These are phyloP conservation scores for Byasa hedistus DNA, from an alignment of 2,888 invertebrate species.

Conservation along the genomic window DNA sequence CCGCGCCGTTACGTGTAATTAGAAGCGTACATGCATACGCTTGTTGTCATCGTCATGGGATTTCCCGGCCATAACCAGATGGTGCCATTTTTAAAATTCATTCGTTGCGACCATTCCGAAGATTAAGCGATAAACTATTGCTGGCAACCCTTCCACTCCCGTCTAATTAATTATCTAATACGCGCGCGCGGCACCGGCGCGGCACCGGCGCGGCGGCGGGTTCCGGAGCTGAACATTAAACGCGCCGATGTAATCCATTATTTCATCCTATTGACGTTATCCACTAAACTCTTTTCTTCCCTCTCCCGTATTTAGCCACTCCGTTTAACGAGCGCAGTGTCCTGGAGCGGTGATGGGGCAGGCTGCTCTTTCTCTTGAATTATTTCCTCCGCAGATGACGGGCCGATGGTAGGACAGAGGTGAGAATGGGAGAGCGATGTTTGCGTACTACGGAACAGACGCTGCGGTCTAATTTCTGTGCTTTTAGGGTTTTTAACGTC, in stretches of 20 bases:
- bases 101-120: constrained; percentile 25
- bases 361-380: too few species aligned
- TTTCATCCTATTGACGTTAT: too few species aligned
- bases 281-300: too few species aligned
- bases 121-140: constrained; percentile 30
- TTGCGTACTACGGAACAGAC: too few species aligned
- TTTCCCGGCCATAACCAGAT: constrained; percentile 26
- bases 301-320: too few species aligned
- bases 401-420: too few species aligned
- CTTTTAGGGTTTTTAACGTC: neutral
- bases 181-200: neutral
- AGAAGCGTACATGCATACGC: constrained; percentile 18
- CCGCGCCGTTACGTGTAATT: neutral
- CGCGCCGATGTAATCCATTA: too few species aligned
- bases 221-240: neutral
- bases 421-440: too few species aligned
- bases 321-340: too few species aligned
- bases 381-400: too few species aligned
- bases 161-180: constrained; percentile 30
- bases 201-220: neutral
- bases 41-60: constrained; percentile 19
- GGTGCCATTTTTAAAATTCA: constrained; percentile 25
- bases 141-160: constrained; percentile 27
- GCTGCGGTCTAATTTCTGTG: too few species aligned
- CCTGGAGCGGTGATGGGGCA: too few species aligned